A percentile compares a stretch with the other conserved stretches of the same genome.
phyloP scores from a whole-genome alignment of 1,140 invertebrate genomes.

The Atta colombica region DNA sequence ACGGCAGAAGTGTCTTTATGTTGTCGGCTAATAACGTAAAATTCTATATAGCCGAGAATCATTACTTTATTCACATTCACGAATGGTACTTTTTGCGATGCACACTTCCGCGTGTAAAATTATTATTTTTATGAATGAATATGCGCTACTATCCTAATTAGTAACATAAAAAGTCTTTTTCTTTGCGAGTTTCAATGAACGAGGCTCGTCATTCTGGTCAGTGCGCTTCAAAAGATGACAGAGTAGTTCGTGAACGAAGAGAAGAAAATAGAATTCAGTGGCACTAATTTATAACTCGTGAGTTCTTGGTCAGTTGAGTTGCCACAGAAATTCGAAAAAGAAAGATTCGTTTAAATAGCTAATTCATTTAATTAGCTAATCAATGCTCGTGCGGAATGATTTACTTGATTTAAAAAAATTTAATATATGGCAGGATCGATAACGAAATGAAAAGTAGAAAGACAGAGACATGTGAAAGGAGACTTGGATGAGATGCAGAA shows the following conservation, averaged over 20 bases:
- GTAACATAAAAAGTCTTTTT: neutral
- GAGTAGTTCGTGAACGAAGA: neutral
- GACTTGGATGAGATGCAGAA: constrained; percentile 1
- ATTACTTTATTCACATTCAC: neutral
- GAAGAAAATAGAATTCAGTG: constrained; percentile 21
- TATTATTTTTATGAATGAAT: constrained; percentile 35
- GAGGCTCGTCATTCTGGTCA: constrained; percentile 17
- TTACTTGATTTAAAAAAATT: neutral
- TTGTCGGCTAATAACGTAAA: constrained; percentile 66
- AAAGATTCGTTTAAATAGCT: neutral
- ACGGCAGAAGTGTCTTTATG: constrained; percentile 52
- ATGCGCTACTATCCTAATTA: constrained; percentile 15
- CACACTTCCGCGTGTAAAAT: neutral
- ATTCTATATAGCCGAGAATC: constrained; percentile 42
- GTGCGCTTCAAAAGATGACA: neutral
- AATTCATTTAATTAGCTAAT: constrained; percentile 30
- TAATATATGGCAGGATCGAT: neutral
- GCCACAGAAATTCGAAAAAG: neutral
- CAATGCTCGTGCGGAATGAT: neutral
- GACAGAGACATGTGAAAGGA: constrained; percentile 4
- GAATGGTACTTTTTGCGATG: neutral
- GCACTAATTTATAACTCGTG: neutral
- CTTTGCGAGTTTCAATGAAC: neutral
- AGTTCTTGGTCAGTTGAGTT: neutral
- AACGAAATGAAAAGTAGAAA: constrained; percentile 23